Evolutionary conservation across 2,113 vertebrate genomes (phyloP).

Genomic region (Proteles cristata): DNA sequence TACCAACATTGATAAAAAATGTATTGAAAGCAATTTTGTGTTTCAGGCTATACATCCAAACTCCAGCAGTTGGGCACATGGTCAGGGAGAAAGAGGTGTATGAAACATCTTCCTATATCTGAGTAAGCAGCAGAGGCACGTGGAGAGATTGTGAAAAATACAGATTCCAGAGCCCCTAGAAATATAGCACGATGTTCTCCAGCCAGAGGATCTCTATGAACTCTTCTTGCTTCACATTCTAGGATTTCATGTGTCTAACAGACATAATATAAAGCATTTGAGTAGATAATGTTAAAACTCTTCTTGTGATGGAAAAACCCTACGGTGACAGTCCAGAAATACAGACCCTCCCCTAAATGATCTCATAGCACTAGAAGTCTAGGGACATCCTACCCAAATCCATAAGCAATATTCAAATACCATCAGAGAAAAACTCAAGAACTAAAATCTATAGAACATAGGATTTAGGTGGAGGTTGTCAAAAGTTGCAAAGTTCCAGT

Average conservation of each 20-base stretch:
- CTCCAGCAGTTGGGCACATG: background rate
- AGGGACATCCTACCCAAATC: background rate
- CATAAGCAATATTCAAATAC: background rate
- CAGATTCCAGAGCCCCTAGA: background rate
- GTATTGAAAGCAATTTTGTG: background rate
- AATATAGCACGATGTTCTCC: background rate
- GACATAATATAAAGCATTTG: background rate
- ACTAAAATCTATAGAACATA: background rate
- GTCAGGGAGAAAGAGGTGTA: background rate
- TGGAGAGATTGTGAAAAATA: background rate
- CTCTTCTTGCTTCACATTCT: background rate
- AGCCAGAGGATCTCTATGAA: background rate
- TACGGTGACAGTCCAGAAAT: background rate
- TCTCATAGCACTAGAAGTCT: background rate
- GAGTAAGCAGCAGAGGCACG: background rate
- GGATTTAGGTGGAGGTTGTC: background rate
- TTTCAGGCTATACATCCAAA: background rate
- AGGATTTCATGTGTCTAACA: background rate
- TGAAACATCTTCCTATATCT: background rate
- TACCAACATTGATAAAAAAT: background rate
- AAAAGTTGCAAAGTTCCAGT: background rate
- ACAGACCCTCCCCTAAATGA: background rate
- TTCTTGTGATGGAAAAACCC: background rate
- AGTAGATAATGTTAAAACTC: background rate
- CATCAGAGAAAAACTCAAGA: background rate